Evolutionary conservation across 23 tunicate genomes (phyloP).

Genomic region (Styela plicata): DNA sequence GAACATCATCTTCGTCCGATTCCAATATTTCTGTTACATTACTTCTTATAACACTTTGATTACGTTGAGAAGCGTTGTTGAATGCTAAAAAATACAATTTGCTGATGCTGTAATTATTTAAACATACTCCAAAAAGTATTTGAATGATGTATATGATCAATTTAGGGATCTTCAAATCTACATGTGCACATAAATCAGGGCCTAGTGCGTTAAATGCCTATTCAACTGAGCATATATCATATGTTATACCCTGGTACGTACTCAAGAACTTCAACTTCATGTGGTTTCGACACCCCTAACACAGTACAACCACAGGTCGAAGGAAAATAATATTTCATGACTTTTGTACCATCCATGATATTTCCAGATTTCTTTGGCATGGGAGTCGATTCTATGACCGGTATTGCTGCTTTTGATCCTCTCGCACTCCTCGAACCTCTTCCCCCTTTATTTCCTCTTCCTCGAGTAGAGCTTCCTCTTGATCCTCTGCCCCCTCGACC

Average conservation of each 20-base stretch:
- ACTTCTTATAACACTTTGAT: neutral
- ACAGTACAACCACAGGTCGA: too few relatives aligned
- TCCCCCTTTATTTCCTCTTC: constrained; percentile 14
- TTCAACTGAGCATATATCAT: too few relatives aligned
- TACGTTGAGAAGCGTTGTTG: neutral
- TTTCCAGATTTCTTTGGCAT: neutral
- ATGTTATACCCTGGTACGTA: too few relatives aligned
- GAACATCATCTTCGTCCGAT: neutral
- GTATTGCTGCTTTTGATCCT: constrained; percentile 15
- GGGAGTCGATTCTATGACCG: constrained; percentile 1
- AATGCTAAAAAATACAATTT: neutral
- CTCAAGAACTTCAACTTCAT: too few relatives aligned
- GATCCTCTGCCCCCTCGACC: constrained; percentile 17
- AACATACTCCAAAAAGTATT: too few relatives aligned
- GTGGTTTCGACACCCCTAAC: too few relatives aligned
- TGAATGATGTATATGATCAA: too few relatives aligned
- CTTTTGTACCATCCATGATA: constrained; percentile 15
- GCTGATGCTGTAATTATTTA: neutral
- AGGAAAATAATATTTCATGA: too few relatives aligned
- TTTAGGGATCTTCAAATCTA: too few relatives aligned
- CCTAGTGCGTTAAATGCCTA: too few relatives aligned
- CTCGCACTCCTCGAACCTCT: neutral
- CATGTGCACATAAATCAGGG: too few relatives aligned
- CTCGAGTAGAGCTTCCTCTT: constrained; percentile 15
- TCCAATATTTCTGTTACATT: neutral